These are phyloP conservation scores for Aphis gossypii DNA, from an alignment of 1,140 invertebrate species.

Conservation along the genomic window DNA sequence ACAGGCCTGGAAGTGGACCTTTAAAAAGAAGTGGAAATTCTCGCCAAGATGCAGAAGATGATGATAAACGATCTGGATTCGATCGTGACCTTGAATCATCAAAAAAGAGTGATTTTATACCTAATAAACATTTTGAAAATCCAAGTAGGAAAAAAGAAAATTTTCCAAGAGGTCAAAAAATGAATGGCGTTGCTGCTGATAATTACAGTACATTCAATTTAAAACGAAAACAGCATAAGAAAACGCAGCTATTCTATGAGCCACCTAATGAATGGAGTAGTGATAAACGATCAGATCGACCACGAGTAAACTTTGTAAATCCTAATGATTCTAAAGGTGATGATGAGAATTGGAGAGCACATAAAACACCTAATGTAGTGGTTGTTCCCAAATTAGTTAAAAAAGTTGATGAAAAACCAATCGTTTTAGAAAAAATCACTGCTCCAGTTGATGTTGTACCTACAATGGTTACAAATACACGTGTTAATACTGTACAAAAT, in stretches of 20 bases:
- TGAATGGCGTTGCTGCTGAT: conserved; percentile 38
- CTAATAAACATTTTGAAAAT: conserved; percentile 57
- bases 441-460: conserved; percentile 64
- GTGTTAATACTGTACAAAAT: conserved; percentile 15
- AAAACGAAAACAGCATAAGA: conserved; percentile 48
- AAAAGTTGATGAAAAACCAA: conserved; percentile 68
- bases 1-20: conserved; percentile 71
- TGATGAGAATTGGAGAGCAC: conserved; percentile 64
- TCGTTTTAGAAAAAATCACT: conserved; percentile 65
- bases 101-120: conserved; percentile 54
- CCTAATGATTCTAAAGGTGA: conserved; percentile 62
- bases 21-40: conserved; percentile 67
- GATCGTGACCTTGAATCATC: conserved; percentile 33
- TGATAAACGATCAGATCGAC: conserved; percentile 45
- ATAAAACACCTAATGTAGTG: conserved; percentile 67
- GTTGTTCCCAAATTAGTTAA: conserved; percentile 65
- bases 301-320: conserved; percentile 55
- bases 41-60: conserved; percentile 47
- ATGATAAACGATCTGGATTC: conserved; percentile 43
- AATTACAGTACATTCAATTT: conserved; percentile 56
- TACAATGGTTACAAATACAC: conserved; percentile 60
- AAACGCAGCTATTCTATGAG: conserved; percentile 48
- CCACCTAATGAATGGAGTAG: conserved; percentile 51
- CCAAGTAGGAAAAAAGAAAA: conserved; percentile 54
- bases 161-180: conserved; percentile 41